Percentiles rank a stretch among this genome's conserved stretches.
phyloP scores from a whole-genome alignment of 1,140 invertebrate species.

The Calliphora vicina region DNA sequence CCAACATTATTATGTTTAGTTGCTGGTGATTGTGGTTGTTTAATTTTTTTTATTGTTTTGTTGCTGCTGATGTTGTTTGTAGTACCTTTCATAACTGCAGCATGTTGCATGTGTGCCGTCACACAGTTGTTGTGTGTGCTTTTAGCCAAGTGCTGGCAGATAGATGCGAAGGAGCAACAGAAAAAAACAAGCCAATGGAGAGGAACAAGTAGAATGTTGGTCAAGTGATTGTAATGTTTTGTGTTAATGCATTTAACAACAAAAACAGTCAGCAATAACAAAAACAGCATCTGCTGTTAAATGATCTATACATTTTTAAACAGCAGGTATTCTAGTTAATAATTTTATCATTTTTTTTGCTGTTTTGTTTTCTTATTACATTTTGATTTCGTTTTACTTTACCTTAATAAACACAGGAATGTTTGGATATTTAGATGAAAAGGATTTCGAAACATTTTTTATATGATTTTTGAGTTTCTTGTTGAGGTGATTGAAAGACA shows the following conservation, averaged over 20 bases:
- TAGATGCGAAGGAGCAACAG: neutral
- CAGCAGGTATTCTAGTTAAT: constrained; percentile 27
- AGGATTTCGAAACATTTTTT: neutral
- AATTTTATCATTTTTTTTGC: neutral
- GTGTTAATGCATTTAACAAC: constrained; percentile 8
- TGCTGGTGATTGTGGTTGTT: neutral
- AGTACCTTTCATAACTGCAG: constrained; percentile 5
- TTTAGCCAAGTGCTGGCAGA: neutral
- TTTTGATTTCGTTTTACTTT: neutral
- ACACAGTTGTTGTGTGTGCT: neutral
- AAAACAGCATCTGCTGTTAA: constrained; percentile 25
- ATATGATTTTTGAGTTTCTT: neutral
- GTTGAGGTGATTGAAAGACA: neutral
- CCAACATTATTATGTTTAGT: constrained; percentile 17
- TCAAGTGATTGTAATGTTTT: constrained; percentile 33
- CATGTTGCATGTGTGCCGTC: neutral
- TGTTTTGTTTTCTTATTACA: neutral
- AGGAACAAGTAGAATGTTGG: constrained; percentile 11
- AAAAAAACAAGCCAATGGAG: neutral
- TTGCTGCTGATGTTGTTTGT: neutral
- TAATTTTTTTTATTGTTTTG: neutral
- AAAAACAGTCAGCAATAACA: neutral
- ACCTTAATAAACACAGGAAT: neutral
- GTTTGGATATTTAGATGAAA: neutral
- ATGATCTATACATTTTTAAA: constrained; percentile 28